phyloP scores from a whole-genome alignment of 2,888 invertebrate species.

The Coronaproctus castanopsis region DNA sequence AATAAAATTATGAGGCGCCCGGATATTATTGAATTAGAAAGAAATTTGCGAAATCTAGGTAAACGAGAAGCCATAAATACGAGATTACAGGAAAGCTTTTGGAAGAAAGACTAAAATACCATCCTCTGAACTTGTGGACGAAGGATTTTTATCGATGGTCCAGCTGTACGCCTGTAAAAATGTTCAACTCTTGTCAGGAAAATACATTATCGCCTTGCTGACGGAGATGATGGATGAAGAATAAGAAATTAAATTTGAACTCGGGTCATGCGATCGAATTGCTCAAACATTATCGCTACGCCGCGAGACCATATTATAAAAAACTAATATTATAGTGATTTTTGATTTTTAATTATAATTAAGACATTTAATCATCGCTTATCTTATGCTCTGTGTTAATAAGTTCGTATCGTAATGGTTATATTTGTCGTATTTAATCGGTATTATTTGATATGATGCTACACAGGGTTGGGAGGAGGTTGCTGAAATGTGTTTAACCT shows the following conservation, averaged over 20 bases:
- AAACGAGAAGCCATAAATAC: background rate
- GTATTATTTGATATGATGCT: too few relatives aligned
- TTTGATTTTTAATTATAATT: too few relatives aligned
- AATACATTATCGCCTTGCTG: background rate
- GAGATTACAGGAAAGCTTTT: background rate
- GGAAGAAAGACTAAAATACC: background rate
- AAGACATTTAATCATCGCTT: too few relatives aligned
- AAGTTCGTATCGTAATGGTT: too few relatives aligned
- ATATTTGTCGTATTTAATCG: too few relatives aligned
- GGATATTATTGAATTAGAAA: background rate
- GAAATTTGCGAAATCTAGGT: background rate
- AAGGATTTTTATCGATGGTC: background rate
- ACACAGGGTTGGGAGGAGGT: slow-evolving; percentile 62
- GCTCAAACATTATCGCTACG: too few relatives aligned
- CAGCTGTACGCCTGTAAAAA: background rate
- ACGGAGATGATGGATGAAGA: background rate
- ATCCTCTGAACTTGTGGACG: background rate
- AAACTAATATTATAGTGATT: too few relatives aligned
- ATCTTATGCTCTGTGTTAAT: too few relatives aligned
- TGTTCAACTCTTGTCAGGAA: background rate
- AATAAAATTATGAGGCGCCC: background rate
- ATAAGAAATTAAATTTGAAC: too few relatives aligned
- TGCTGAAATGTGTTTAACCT: slow-evolving; percentile 41
- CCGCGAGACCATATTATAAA: too few relatives aligned
- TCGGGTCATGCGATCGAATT: too few relatives aligned